Evolutionary conservation across 2,113 vertebrate genomes (phyloP).

Genomic region (Halichoeres trimaculatus): DNA sequence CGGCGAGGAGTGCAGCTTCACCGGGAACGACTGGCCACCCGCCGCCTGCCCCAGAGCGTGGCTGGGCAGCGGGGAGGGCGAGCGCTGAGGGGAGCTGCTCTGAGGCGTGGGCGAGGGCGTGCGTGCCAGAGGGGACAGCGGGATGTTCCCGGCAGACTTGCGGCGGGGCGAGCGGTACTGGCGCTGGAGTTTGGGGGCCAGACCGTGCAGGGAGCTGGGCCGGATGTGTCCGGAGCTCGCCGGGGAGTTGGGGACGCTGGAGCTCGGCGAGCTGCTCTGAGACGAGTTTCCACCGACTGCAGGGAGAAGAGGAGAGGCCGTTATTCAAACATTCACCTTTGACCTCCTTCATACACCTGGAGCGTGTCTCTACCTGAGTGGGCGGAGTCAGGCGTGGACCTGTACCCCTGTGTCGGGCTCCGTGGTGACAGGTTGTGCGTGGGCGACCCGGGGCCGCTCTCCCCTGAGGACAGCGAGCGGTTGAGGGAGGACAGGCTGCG

Average conservation of each 20-base stretch:
- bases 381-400: slow-evolving; percentile 88
- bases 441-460: slow-evolving; percentile 94
- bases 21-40: slow-evolving; percentile 87
- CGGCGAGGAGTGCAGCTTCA: slow-evolving; percentile 94
- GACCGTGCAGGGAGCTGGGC: slow-evolving; percentile 95
- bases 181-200: slow-evolving; percentile 96
- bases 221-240: slow-evolving; percentile 95
- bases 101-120: slow-evolving; percentile 94
- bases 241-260: slow-evolving; percentile 95
- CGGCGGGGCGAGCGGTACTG: slow-evolving; percentile 95
- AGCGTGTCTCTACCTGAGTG: slow-evolving; percentile 87
- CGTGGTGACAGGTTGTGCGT: slow-evolving; percentile 95
- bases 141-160: slow-evolving; percentile 97
- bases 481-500: slow-evolving; percentile 95
- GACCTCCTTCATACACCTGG: no score
- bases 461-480: slow-evolving; percentile 95
- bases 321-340: no score
- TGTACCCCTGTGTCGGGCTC: slow-evolving; percentile 93
- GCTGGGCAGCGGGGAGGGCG: slow-evolving; percentile 90
- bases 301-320: not conserved
- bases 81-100: slow-evolving; percentile 93
- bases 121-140: slow-evolving; percentile 94
- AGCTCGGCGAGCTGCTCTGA: slow-evolving; percentile 97
- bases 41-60: slow-evolving; percentile 83
- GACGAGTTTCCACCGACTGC: slow-evolving; percentile 94